Percentiles rank a stretch among this genome's conserved stretches.
Evolutionary conservation across 1,140 invertebrate species (phyloP).

Genomic region (Arion vulgaris): DNA sequence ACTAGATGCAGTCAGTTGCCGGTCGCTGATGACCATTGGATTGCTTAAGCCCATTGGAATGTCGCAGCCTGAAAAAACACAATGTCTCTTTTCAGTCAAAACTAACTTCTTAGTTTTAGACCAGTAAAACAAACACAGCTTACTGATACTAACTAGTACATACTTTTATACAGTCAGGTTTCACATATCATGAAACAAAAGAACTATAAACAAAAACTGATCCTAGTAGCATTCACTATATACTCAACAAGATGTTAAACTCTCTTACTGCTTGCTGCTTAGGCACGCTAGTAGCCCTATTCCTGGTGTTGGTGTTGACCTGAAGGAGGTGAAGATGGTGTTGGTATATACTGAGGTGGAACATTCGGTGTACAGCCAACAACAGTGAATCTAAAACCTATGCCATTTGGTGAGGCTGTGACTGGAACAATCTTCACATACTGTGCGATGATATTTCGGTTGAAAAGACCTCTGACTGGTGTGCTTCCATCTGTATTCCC

Average conservation of each 20-base stretch:
- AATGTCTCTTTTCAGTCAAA: not conserved
- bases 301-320: not conserved
- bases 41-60: conserved; percentile 60
- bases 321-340: not conserved
- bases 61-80: conserved; percentile 56
- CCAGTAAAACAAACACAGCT: no score
- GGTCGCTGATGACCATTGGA: conserved; percentile 44
- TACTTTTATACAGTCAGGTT: no score
- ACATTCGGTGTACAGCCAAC: conserved; percentile 51
- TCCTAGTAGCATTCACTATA: not conserved
- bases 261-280: not conserved
- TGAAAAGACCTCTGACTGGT: conserved; percentile 53
- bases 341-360: not conserved
- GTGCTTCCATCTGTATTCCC: conserved; percentile 54
- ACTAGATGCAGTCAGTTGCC: conserved; percentile 54
- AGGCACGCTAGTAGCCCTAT: not conserved
- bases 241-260: not conserved
- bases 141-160: no score
- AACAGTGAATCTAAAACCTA: conserved; percentile 53
- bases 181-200: no score
- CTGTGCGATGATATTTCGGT: conserved; percentile 52
- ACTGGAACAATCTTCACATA: conserved; percentile 53
- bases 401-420: conserved; percentile 13
- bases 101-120: not conserved
- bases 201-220: no score